These are phyloP conservation scores for Poeciliopsis prolifica DNA, from an alignment of 2,113 vertebrate species.

Conservation along the genomic window DNA sequence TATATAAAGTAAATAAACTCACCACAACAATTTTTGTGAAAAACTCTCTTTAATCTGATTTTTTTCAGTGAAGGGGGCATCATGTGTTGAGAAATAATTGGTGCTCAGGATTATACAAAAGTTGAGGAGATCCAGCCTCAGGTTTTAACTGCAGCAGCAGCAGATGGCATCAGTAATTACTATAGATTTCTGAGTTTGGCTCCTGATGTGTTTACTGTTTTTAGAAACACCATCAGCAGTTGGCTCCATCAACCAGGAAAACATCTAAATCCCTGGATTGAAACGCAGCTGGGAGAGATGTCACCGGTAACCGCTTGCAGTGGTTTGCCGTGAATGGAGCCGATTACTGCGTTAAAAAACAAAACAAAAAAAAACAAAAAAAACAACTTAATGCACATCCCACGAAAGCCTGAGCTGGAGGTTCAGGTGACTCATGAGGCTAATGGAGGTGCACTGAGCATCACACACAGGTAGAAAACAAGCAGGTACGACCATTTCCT, in stretches of 20 bases:
- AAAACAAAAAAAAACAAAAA: neutral
- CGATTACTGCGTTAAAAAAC: neutral
- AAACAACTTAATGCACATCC: slow-evolving; percentile 25
- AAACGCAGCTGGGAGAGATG: neutral
- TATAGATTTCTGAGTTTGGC: neutral
- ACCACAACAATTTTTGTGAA: no score
- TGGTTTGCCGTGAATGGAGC: neutral
- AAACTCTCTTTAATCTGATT: no score
- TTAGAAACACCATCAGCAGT: neutral
- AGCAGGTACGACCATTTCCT: neutral
- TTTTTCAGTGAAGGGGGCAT: no score
- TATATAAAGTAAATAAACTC: no score
- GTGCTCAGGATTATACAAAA: neutral
- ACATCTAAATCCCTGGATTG: neutral
- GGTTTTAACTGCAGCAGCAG: neutral
- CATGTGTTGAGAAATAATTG: no score
- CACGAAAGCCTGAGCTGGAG: neutral
- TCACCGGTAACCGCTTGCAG: neutral
- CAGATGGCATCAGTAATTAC: neutral
- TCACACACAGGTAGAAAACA: slow-evolving; percentile 13
- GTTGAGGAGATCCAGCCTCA: neutral
- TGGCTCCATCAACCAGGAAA: slow-evolving; percentile 9
- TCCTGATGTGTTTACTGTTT: slow-evolving; percentile 10
- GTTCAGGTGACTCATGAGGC: slow-evolving; percentile 23
- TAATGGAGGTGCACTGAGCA: slow-evolving; percentile 20